Conservation (phyloP, 2,888 invertebrate genomes). For the Melipona beecheii region DNA sequence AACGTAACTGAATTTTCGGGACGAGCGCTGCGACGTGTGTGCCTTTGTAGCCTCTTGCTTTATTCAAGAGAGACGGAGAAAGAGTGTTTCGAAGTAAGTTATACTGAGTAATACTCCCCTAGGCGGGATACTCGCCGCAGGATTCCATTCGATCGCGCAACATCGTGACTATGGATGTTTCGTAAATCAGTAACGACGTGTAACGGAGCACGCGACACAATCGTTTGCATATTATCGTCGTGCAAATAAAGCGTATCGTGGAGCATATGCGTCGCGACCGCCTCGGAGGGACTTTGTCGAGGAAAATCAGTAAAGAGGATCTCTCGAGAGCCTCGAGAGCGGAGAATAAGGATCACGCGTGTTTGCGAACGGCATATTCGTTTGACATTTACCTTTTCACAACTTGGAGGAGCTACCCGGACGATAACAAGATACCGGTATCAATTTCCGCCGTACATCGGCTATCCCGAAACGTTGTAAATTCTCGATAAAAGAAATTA, state of each 20-base stretch:
- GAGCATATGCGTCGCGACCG: conserved; percentile 28
- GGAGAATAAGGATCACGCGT: background rate
- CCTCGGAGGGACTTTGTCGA: background rate
- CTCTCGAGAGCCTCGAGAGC: background rate
- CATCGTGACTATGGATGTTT: conserved; percentile 8
- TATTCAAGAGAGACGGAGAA: background rate
- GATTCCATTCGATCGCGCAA: conserved; percentile 20
- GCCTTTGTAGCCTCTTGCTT: background rate
- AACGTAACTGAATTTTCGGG: background rate
- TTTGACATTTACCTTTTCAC: background rate
- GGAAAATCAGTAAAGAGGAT: background rate
- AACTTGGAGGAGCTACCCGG: background rate
- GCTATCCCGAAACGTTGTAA: background rate
- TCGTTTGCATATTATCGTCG: conserved; percentile 60
- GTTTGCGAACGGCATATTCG: background rate
- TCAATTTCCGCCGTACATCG: background rate
- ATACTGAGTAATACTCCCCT: background rate
- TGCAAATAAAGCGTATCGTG: conserved; percentile 32
- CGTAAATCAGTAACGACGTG: conserved; percentile 43
- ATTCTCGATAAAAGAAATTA: background rate
- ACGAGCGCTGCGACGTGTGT: background rate
- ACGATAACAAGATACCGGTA: background rate
- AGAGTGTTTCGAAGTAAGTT: background rate
- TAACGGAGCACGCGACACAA: conserved; percentile 47
- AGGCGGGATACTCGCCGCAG: background rate